Evolutionary conservation across 2,888 invertebrate genomes (phyloP), one percentile per base, ranked within the genome.

Genomic region (Parasteatoda lunata): DNA sequence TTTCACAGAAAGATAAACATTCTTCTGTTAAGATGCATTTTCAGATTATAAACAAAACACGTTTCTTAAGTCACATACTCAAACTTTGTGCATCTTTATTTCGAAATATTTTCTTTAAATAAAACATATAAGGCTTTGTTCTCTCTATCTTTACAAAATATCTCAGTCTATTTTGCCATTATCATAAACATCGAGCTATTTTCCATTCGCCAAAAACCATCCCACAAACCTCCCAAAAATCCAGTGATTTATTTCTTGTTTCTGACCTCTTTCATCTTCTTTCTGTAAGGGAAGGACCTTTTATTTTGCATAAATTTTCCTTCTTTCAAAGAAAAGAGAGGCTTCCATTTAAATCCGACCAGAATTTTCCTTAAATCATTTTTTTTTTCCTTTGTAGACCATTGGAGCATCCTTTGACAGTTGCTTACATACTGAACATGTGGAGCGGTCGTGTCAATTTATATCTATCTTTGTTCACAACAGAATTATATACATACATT

Each of bases 381-480:
- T 49, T n/a, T n/a, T n/a, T 30, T 8, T n/a, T n/a, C n/a, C 13
- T 13, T 11, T n/a, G 15, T 65, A 54, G 68, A 65, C 77, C 78
- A 49, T 69, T 79, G 64, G 72, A 49, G 65, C 9, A 52, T 70
- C 80, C 66, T 72, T 72, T 86, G 85, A 80, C 85, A 86, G 77
- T 71, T 54, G 68, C 73, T 75, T 73, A 65, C 69, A 79, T 75
- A 76, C 54, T 13, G 77, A 86, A 68, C 85, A 86, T 71, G 72
- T 86, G 85, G 85, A 66, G 48, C 52, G 59, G 77, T 80, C 76
- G 80, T 64, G 65, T 72, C 79, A 75, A 77, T 79, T 86, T 80
- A 80, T 77, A 86, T 71, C 52, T 52, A 15, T 48, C 52, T 72
- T 70, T 77, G 77, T 73, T 75, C 71, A 11, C 49, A 77, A 30